A percentile compares a stretch with the other conserved stretches of the same genome.
phyloP scores from a whole-genome alignment of 1,140 invertebrate species.

The Stegodyphus mimosarum region DNA sequence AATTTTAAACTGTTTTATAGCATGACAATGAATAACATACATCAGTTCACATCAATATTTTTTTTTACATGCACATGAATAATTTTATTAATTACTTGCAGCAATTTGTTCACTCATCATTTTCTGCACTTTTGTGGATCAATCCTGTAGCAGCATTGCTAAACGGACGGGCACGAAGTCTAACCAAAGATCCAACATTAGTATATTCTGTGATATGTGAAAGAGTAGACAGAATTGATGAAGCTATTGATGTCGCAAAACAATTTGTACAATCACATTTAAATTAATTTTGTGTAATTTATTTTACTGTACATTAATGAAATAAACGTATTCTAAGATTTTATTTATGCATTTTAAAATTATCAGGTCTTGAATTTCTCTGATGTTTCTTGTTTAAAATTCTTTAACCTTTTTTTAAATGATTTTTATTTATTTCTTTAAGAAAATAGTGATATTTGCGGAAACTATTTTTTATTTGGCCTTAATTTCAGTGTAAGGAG shows the following conservation, averaged over 20 bases:
- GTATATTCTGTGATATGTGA: conserved; percentile 38
- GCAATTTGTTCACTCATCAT: conserved; percentile 10
- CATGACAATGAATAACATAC: too few species aligned
- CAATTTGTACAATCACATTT: background rate
- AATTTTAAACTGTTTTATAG: too few species aligned
- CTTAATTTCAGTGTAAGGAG: too few species aligned
- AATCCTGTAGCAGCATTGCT: conserved; percentile 42
- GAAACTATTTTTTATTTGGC: too few species aligned
- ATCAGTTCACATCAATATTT: too few species aligned
- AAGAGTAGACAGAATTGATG: conserved; percentile 16
- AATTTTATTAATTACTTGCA: background rate
- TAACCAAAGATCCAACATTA: conserved; percentile 35
- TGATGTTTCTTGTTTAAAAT: background rate
- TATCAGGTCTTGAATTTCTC: background rate
- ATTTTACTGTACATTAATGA: background rate
- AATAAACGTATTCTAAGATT: background rate
- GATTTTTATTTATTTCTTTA: too few species aligned
- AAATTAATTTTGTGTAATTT: background rate
- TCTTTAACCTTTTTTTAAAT: background rate
- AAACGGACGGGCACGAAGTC: conserved; percentile 11
- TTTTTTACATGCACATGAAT: too few species aligned
- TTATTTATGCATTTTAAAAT: background rate
- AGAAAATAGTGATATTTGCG: too few species aligned
- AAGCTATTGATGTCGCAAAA: conserved; percentile 20
- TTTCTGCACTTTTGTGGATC: conserved; percentile 46